These are phyloP conservation scores for Drosophila equinoxialis DNA, from an alignment of 1,140 invertebrate species.

Conservation along the genomic window DNA sequence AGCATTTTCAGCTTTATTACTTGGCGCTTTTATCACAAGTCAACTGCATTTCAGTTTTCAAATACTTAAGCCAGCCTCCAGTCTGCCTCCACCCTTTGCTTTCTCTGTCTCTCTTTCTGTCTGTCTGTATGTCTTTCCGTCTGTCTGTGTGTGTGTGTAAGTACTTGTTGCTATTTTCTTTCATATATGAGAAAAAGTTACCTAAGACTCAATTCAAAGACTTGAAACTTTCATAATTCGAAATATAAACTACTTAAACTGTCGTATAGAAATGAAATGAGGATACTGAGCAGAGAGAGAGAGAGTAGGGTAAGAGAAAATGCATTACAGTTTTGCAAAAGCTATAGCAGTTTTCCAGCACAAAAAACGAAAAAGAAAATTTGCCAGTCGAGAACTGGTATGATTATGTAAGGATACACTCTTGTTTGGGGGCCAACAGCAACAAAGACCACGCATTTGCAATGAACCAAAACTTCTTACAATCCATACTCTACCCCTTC, in stretches of 20 bases:
- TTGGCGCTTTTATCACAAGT: constrained; percentile 60
- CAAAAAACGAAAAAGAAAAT: background rate
- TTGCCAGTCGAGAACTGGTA: background rate
- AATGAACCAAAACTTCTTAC: constrained; percentile 6
- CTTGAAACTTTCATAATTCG: constrained; percentile 73
- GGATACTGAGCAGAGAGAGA: background rate
- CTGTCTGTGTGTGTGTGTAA: constrained; percentile 13
- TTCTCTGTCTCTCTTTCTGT: constrained; percentile 25
- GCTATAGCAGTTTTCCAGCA: constrained; percentile 24
- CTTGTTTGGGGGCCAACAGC: background rate
- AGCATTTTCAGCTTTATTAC: constrained; percentile 73
- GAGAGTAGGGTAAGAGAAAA: background rate
- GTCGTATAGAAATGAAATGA: constrained; percentile 45
- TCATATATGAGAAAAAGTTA: constrained; percentile 38
- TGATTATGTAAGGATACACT: constrained; percentile 25
- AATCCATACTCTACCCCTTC: too few relatives aligned
- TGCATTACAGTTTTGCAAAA: constrained; percentile 48
- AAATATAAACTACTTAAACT: constrained; percentile 77
- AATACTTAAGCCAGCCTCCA: constrained; percentile 54
- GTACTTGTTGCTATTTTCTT: constrained; percentile 46
- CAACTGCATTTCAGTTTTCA: constrained; percentile 57
- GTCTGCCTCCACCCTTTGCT: background rate
- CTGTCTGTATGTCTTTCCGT: background rate
- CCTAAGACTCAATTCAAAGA: constrained; percentile 46
- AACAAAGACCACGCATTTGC: constrained; percentile 14